Percentiles rank a stretch among this genome's conserved stretches.
Evolutionary conservation across 2,113 vertebrate species (phyloP).

Genomic region (Thryonomys swinderianus): DNA sequence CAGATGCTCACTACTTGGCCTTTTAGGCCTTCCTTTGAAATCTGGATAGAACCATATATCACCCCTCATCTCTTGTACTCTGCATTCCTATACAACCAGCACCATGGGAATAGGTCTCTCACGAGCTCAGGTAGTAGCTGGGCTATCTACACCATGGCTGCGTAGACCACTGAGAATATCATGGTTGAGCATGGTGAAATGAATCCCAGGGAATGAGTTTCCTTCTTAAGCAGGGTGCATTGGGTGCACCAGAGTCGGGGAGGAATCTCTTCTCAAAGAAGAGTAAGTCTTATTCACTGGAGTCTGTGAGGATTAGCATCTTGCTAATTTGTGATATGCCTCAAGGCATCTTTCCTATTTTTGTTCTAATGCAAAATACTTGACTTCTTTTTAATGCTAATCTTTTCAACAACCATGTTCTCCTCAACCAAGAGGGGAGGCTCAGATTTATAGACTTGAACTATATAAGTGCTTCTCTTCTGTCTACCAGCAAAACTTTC

Average conservation of each 20-base stretch:
- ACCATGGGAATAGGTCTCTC: background rate
- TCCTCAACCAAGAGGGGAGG: background rate
- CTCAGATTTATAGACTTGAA: background rate
- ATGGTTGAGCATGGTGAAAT: background rate
- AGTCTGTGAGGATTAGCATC: background rate
- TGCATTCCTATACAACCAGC: background rate
- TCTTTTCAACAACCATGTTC: background rate
- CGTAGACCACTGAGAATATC: background rate
- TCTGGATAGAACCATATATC: background rate
- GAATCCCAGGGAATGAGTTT: background rate
- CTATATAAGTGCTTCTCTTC: background rate
- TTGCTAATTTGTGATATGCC: background rate
- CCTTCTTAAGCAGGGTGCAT: background rate
- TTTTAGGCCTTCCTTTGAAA: background rate
- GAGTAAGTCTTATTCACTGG: background rate
- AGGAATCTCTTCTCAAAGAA: background rate
- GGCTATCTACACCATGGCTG: background rate
- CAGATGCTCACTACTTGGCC: too few species aligned
- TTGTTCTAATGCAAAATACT: background rate
- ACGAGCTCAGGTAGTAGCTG: background rate
- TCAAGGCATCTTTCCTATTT: background rate
- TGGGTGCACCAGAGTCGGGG: too few species aligned
- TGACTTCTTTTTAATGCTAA: background rate
- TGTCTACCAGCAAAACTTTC: background rate
- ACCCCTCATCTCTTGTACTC: background rate